Evolutionary conservation across 2,797 vertebrate genomes (phyloP).

Genomic region (Lerista edwardsae): DNA sequence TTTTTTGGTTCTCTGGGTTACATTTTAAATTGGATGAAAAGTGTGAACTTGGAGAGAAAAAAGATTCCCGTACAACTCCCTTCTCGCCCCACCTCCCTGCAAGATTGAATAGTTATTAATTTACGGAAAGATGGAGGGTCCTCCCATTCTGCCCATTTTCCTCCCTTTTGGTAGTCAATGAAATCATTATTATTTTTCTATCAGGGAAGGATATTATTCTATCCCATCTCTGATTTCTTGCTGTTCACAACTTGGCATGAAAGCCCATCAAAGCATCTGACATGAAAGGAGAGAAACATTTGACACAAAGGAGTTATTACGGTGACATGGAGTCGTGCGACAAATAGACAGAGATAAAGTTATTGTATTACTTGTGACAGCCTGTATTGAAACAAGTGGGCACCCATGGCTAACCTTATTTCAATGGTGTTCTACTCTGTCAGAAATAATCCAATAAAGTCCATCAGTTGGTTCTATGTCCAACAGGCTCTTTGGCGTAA

Average conservation of each 20-base stretch:
- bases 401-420: slow-evolving; percentile 34
- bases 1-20: slow-evolving; percentile 53
- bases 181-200: background rate
- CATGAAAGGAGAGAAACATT: slow-evolving; percentile 39
- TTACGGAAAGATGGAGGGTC: slow-evolving; percentile 30
- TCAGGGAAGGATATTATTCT: background rate
- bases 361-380: slow-evolving; percentile 49
- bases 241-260: background rate
- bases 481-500: slow-evolving; percentile 22
- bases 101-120: slow-evolving; percentile 23
- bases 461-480: slow-evolving; percentile 32
- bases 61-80: slow-evolving; percentile 23
- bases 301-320: slow-evolving; percentile 39
- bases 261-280: slow-evolving; percentile 14
- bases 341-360: slow-evolving; percentile 46
- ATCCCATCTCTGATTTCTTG: background rate
- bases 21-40: slow-evolving; percentile 58
- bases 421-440: slow-evolving; percentile 26
- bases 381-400: slow-evolving; percentile 37
- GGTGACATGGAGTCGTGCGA: slow-evolving; percentile 15
- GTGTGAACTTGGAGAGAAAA: slow-evolving; percentile 36
- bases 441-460: slow-evolving; percentile 40
- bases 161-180: background rate
- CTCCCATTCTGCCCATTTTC: background rate
- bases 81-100: background rate